A percentile compares a stretch with the other conserved stretches of the same genome.
Evolutionary conservation across 2,888 invertebrate genomes (phyloP).

Genomic region (Elegia similella): DNA sequence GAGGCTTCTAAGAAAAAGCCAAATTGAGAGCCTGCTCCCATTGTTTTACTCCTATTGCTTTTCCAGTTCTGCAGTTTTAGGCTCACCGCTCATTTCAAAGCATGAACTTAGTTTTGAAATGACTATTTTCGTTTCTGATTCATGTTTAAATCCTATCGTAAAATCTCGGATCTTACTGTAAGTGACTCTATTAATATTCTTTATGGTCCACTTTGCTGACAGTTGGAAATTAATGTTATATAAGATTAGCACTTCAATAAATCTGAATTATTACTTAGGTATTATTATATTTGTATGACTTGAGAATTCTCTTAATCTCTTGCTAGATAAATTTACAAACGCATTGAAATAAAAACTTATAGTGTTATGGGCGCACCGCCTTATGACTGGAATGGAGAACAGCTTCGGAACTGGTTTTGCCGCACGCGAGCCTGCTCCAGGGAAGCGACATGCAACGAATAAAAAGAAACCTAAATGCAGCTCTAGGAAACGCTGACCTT

Average conservation of each 20-base stretch:
- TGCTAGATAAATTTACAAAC: slow-evolving; percentile 42
- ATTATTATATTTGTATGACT: slow-evolving; percentile 34
- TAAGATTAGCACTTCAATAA: background rate
- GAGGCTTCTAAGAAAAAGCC: slow-evolving; percentile 72
- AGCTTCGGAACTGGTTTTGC: slow-evolving; percentile 72
- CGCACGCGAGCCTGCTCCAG: slow-evolving; percentile 73
- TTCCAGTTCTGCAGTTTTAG: slow-evolving; percentile 55
- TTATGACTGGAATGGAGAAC: slow-evolving; percentile 64
- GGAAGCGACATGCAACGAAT: slow-evolving; percentile 75
- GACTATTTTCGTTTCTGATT: background rate
- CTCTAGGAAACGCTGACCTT: slow-evolving; percentile 81
- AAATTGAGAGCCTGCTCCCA: slow-evolving; percentile 62
- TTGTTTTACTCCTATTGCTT: slow-evolving; percentile 67
- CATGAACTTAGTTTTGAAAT: background rate
- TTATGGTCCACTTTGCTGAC: background rate
- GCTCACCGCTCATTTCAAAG: slow-evolving; percentile 37
- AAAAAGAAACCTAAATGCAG: slow-evolving; percentile 79
- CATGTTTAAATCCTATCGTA: background rate
- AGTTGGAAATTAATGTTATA: background rate
- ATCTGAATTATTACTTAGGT: slow-evolving; percentile 27
- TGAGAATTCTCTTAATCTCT: slow-evolving; percentile 40
- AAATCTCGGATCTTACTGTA: background rate
- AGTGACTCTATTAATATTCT: background rate
- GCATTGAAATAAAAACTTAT: slow-evolving; percentile 53
- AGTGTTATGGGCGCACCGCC: slow-evolving; percentile 61